Evolutionary conservation across 64 coral and sea anemone genomes (phyloP), one percentile per base, ranked within the genome.

Genomic region (Montipora efflorescens): DNA sequence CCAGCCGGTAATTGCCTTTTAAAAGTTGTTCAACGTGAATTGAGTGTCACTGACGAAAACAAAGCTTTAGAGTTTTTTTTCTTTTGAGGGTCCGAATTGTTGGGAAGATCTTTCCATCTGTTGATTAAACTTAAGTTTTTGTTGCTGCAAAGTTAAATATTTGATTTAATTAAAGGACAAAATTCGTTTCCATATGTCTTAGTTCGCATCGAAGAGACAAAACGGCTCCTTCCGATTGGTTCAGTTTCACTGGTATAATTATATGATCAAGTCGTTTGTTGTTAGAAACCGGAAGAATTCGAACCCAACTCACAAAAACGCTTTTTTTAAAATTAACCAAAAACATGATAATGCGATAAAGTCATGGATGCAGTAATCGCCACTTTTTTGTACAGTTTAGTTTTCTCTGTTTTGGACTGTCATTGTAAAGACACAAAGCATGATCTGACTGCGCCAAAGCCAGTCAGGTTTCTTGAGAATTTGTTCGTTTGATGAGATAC

Each of bases 211-310:
- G 67, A 50, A 71, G 18, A 50, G 0, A 21, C 48, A 45, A 86
- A 20, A 57, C 53, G 36, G 36, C 59, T 20, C 28, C 0, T 28
- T 86, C 8, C 66, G 11, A 86, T 86, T 86, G 82, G 82, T 22
- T 49, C 15, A 28, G 67, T 18, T 48, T 13, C 7, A 64, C 19
- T 44, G 13, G 10, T 18, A 72, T 51, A 47, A 72, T 67, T 20
- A 72, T 50, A 18, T 45, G 47, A 19, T 68, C 67, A 13, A 10
- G 36, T 70, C 66, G 66, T 84, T 67, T 86, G 66, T 86, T 19
- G 20, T 86, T 86, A 71, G 82, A 50, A 48, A 71, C 82, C 82
- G 82, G 82, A 86, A 86, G 47, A 73, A 50, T 86, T 86, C 49
- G 66, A 86, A 86, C 48, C 46, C 16, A 44, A 86, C 70, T 73